These are phyloP conservation scores for Clivina fossor DNA, from an alignment of 2,888 invertebrate species.

Conservation along the genomic window DNA sequence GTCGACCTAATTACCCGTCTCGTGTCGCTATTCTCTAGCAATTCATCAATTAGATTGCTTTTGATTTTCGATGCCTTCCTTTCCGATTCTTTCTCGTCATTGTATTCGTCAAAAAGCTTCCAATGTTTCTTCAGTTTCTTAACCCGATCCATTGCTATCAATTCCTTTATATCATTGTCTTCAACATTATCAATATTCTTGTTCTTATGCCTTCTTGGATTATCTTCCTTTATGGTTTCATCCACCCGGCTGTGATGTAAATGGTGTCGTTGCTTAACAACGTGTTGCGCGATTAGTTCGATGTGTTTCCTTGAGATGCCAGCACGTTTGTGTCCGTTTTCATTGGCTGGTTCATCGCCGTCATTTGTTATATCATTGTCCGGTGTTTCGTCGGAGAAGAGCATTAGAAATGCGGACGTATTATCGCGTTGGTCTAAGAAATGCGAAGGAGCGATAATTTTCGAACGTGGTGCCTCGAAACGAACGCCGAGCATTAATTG, in stretches of 20 bases:
- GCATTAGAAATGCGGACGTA: conserved; percentile 39
- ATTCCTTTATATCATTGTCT: conserved; percentile 22
- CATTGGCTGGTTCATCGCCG: conserved; percentile 1
- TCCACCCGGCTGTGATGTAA: conserved; percentile 18
- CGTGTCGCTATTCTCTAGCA: conserved; percentile 29
- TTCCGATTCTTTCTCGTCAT: conserved; percentile 27
- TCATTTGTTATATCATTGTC: conserved; percentile 15
- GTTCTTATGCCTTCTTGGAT: conserved; percentile 25
- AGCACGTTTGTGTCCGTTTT: conserved; percentile 9
- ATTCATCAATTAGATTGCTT: conserved; percentile 25
- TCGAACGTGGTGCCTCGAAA: conserved; percentile 41
- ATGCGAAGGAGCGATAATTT: conserved; percentile 39
- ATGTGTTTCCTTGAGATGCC: conserved; percentile 15
- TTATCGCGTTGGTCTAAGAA: conserved; percentile 38
- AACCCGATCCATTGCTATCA: conserved; percentile 26
- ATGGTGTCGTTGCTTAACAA: conserved; percentile 26
- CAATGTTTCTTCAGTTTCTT: conserved; percentile 27
- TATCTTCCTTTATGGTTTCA: conserved; percentile 7
- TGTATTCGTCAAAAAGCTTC: conserved; percentile 37
- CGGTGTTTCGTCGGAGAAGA: conserved; percentile 37
- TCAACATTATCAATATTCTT: conserved; percentile 20
- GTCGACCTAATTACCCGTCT: conserved; percentile 25
- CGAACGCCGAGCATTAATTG: conserved; percentile 39
- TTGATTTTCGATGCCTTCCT: conserved; percentile 19
- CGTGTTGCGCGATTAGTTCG: conserved; percentile 15